A percentile compares a stretch with the other conserved stretches of the same genome.
These are phyloP conservation scores for Epinotia demarniana DNA, from an alignment of 2,888 invertebrate species.

Conservation along the genomic window DNA sequence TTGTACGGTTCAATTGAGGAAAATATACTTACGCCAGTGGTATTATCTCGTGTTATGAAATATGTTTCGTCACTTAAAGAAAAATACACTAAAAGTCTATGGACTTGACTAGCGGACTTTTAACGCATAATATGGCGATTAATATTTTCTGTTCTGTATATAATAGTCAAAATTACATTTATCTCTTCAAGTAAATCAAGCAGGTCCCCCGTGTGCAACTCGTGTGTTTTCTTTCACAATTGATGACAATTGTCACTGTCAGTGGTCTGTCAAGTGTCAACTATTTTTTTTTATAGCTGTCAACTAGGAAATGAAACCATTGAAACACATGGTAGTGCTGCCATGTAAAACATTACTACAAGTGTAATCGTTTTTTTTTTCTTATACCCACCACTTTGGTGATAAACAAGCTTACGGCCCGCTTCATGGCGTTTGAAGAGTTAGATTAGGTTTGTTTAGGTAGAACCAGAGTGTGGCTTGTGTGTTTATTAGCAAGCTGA, in stretches of 20 bases:
- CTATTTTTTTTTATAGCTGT: not conserved
- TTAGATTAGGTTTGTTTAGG: too few species aligned
- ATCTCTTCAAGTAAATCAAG: not conserved
- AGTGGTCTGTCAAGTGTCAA: not conserved
- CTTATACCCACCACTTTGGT: not conserved
- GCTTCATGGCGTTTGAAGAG: too few species aligned
- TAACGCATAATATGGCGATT: not conserved
- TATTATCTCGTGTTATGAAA: constrained; percentile 26
- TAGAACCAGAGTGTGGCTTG: too few species aligned
- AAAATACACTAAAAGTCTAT: not conserved
- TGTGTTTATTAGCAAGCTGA: too few species aligned
- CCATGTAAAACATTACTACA: not conserved
- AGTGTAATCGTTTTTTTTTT: too few species aligned
- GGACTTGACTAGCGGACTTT: not conserved
- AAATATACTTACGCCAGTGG: constrained; percentile 34
- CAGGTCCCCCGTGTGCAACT: not conserved
- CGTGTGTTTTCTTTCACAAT: not conserved
- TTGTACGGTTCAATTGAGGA: not conserved
- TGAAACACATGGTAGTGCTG: not conserved
- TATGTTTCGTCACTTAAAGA: not conserved
- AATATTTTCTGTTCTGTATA: not conserved
- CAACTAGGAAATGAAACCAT: too few species aligned
- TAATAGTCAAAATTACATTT: not conserved
- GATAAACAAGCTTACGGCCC: too few species aligned
- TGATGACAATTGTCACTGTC: not conserved